Conservation (phyloP, 2,888 invertebrate genomes). For the Atethmia centrago region DNA sequence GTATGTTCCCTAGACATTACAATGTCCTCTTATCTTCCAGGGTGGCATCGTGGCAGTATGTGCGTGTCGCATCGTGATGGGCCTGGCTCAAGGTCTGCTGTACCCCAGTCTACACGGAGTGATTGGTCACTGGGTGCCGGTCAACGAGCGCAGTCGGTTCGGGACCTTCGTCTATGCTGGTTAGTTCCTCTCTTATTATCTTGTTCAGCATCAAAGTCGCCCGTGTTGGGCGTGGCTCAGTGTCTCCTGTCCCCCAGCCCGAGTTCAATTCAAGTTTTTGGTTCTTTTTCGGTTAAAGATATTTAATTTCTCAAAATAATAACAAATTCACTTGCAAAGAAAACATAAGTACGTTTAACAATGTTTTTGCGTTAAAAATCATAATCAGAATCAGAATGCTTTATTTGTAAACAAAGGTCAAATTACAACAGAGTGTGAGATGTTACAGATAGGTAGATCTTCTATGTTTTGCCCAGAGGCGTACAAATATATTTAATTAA, state of each 20-base stretch:
- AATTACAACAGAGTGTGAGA: no score
- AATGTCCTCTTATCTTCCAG: constrained; percentile 64
- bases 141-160: constrained; percentile 92
- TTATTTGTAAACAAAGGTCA: no score
- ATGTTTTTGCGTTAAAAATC: no score
- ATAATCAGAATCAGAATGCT: no score
- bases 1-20: background rate
- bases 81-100: constrained; percentile 92
- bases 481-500: no score
- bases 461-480: no score
- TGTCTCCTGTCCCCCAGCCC: no score
- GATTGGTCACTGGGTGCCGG: constrained; percentile 93
- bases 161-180: constrained; percentile 92
- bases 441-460: no score
- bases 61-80: constrained; percentile 91
- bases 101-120: constrained; percentile 93
- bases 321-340: background rate
- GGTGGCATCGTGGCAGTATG: constrained; percentile 85
- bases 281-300: background rate
- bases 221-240: background rate
- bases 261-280: background rate
- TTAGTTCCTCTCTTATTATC: constrained; percentile 58
- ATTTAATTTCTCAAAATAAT: background rate
- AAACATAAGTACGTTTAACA: background rate
- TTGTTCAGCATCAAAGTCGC: no score